Evolutionary conservation across 2,888 invertebrate species (phyloP).

Genomic region (Trichogramma evanescens): DNA sequence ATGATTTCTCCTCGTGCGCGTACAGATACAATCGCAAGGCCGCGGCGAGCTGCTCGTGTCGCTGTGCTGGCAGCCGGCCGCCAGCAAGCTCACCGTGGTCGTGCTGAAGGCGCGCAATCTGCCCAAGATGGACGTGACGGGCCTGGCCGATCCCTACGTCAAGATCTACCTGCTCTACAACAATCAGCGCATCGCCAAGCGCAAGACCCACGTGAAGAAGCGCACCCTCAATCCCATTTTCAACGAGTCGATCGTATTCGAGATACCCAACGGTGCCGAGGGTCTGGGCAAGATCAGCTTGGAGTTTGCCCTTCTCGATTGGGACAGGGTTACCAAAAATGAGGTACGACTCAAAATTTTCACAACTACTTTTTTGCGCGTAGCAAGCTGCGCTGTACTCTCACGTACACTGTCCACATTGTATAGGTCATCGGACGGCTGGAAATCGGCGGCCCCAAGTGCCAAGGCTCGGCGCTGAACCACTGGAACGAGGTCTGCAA

Average conservation of each 20-base stretch:
- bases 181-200: slow-evolving; percentile 96
- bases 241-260: slow-evolving; percentile 98
- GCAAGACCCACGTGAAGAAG: slow-evolving; percentile 98
- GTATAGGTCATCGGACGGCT: slow-evolving; percentile 86
- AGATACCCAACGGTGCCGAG: slow-evolving; percentile 77
- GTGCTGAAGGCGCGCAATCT: slow-evolving; percentile 94
- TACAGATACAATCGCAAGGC: slow-evolving; percentile 82
- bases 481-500: slow-evolving; percentile 98
- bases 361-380: neutral
- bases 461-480: slow-evolving; percentile 74
- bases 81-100: slow-evolving; percentile 90
- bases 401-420: neutral
- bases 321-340: slow-evolving; percentile 98
- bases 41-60: slow-evolving; percentile 93
- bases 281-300: slow-evolving; percentile 76
- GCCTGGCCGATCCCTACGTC: slow-evolving; percentile 93
- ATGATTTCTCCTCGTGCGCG: neutral
- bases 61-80: slow-evolving; percentile 96
- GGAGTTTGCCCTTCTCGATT: slow-evolving; percentile 85
- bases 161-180: slow-evolving; percentile 96
- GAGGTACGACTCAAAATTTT: slow-evolving; percentile 52
- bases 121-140: slow-evolving; percentile 97
- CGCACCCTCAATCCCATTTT: slow-evolving; percentile 95
- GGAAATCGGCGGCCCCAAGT: slow-evolving; percentile 80
- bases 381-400: too few species aligned